phyloP scores from a whole-genome alignment of 1,140 invertebrate genomes.

The Eurytemora carolleeae region DNA sequence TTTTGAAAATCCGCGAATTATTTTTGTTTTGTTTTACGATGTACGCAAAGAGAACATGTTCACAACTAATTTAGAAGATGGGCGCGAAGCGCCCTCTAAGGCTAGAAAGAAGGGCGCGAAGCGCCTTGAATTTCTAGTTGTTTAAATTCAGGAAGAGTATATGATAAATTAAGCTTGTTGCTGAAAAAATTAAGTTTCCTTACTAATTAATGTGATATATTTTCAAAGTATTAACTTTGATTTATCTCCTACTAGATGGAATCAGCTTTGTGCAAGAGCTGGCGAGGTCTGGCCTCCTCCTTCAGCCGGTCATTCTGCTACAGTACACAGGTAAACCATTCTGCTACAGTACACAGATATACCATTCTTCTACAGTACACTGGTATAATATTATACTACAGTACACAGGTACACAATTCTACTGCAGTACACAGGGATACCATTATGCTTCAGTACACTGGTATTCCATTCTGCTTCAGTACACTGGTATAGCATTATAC shows the following conservation, averaged over 20 bases:
- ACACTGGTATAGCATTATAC: too few species aligned
- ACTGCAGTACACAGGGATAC: too few species aligned
- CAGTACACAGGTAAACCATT: conserved; percentile 57
- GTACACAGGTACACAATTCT: conserved; percentile 44
- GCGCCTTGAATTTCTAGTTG: too few species aligned
- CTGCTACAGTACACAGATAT: conserved; percentile 55
- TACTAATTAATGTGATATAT: neutral
- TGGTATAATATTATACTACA: conserved; percentile 60
- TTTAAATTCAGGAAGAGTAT: neutral
- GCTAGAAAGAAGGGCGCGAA: too few species aligned
- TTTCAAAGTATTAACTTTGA: neutral
- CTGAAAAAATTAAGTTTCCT: neutral
- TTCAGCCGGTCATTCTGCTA: conserved; percentile 74
- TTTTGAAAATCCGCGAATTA: too few species aligned
- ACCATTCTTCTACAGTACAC: conserved; percentile 79
- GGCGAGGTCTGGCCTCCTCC: conserved; percentile 37
- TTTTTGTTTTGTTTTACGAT: too few species aligned
- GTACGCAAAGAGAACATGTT: too few species aligned
- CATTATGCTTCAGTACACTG: too few species aligned
- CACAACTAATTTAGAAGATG: too few species aligned
- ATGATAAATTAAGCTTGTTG: neutral
- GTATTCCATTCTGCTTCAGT: too few species aligned
- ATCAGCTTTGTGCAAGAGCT: conserved; percentile 9
- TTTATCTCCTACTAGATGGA: neutral
- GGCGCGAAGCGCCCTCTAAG: too few species aligned